Base-by-base conservation (phyloP, 2,888 invertebrate species). In the Diaprepes abbreviatus region DNA sequence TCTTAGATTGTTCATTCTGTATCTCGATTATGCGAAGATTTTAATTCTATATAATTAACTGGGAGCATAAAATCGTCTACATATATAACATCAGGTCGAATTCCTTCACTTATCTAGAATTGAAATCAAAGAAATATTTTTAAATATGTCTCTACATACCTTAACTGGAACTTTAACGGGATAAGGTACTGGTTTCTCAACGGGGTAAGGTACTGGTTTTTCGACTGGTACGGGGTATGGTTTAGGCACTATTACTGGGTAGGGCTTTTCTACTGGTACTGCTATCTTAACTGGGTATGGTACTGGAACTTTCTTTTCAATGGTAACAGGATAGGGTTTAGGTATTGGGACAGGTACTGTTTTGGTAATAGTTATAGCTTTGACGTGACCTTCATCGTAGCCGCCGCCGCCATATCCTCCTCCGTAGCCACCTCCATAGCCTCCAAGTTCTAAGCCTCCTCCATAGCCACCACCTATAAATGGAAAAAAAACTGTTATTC, bases 281-380 rank as follows among this genome's bases (percentile, higher is more conserved):
- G 84, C 80, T 24, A 82, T 78, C 77, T 83, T 82, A 3, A 80
- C 77, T 21, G 79, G 72, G 31, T 71, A 71, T 31, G 71, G 71
- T 55, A 72, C 70, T 14, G 72, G 72, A 6, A 73, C 71, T 9
- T 69, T 73, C 62, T 65, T 70, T 45, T 71, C 70, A 17, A 71
- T 58, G 35, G 55, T 40, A 3, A 73, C 88, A 74, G 88, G 88
- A 85, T 88, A 88, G 14, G 91, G 91, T 83, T 87, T 86, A 2
- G 88, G 89, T 40, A 89, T 89, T 35, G 76, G 74, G 35, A 79
- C 75, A 6, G 74, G 74, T n/a, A 84, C 80, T 16, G 82, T 77
- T 64, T 87, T 86, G 4, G 87, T 87, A 45, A 70, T 62, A 55
- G 65, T 69, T 43, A 71, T 71, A 38, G 64, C 33, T 35, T 72